Percentiles rank a stretch among this genome's conserved stretches.
phyloP scores from a whole-genome alignment of 2,113 vertebrate genomes.

The Etia nguti region DNA sequence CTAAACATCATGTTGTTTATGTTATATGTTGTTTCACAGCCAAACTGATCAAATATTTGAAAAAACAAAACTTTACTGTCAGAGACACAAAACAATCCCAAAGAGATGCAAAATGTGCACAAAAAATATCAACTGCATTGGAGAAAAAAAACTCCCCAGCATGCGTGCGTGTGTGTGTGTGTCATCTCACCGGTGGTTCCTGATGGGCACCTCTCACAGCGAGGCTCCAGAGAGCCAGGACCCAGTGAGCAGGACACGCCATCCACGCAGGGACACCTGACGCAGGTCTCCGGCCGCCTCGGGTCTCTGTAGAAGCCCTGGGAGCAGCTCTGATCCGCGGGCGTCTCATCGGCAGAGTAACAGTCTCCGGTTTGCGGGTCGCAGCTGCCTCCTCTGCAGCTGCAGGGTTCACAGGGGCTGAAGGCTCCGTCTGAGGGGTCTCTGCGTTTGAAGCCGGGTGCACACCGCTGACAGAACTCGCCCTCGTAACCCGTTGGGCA shows the following conservation, averaged over 20 bases:
- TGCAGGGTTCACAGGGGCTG: conserved; percentile 79
- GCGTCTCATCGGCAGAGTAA: conserved; percentile 47
- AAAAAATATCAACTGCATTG: no score
- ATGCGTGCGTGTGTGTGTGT: neutral
- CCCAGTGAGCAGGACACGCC: conserved; percentile 75
- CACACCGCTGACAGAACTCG: conserved; percentile 82
- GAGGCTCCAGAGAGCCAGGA: conserved; percentile 49
- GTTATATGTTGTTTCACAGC: rapidly evolving
- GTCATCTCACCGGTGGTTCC: conserved; percentile 75
- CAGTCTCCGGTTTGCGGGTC: conserved; percentile 82
- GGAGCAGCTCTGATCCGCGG: neutral
- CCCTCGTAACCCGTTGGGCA: conserved; percentile 79
- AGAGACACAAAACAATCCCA: no score
- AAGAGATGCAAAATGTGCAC: no score
- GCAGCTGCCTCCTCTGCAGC: conserved; percentile 82
- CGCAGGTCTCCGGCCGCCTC: conserved; percentile 47
- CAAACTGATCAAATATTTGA: no score
- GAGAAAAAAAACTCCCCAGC: no score
- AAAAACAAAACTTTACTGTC: no score
- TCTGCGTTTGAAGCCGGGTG: conserved; percentile 77
- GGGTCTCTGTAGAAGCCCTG: conserved; percentile 78
- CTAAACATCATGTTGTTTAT: neutral
- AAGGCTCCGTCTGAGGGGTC: conserved; percentile 66
- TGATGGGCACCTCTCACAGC: conserved; percentile 77
- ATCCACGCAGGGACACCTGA: conserved; percentile 75